phyloP scores from a whole-genome alignment of 2,797 vertebrate species.

The Trematocara caparti region DNA sequence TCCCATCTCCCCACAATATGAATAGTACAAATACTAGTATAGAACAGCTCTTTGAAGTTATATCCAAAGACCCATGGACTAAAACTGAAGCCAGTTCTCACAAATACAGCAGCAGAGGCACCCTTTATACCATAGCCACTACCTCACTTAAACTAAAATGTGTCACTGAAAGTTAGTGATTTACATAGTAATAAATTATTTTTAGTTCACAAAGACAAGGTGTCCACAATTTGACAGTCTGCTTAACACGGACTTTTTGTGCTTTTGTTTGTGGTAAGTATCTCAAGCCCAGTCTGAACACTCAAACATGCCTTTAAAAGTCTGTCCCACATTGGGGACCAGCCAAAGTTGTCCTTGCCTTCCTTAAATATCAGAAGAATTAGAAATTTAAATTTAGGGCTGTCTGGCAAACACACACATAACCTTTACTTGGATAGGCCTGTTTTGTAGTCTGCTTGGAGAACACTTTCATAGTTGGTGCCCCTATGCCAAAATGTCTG shows the following conservation, averaged over 20 bases:
- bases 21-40: not conserved
- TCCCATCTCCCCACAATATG: not conserved
- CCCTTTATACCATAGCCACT: not conserved
- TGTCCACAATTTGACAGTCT: not conserved
- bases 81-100: not conserved
- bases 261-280: not conserved
- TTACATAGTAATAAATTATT: not conserved
- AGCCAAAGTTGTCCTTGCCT: not conserved
- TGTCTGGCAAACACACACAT: not conserved
- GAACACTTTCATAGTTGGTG: not conserved
- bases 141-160: not conserved
- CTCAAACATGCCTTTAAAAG: not conserved
- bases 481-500: not conserved
- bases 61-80: not conserved
- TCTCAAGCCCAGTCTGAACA: not conserved
- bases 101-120: not conserved
- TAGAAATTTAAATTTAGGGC: not conserved
- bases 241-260: not conserved
- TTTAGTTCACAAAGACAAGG: not conserved
- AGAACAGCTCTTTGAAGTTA: not conserved
- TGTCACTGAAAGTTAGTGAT: not conserved
- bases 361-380: not conserved
- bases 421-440: not conserved
- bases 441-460: not conserved
- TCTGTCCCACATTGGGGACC: not conserved